Conservation (phyloP, 2,797 vertebrate genomes). For the Cyprinella venusta region DNA sequence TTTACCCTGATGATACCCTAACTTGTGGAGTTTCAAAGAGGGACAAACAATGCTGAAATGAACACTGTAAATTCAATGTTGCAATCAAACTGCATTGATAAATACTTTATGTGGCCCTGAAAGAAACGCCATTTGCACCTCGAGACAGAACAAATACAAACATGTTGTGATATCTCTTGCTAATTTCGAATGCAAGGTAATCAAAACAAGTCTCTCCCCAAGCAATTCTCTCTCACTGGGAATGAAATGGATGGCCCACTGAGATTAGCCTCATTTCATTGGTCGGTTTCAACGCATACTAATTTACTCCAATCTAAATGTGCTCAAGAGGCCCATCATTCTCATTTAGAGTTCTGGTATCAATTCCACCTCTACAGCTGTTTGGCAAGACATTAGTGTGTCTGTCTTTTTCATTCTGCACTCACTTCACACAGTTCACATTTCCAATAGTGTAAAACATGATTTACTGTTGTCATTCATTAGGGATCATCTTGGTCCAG, state of each 20-base stretch:
- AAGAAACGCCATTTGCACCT: constrained; percentile 2
- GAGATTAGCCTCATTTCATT: constrained; percentile 59
- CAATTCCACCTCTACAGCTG: constrained; percentile 52
- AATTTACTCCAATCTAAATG: constrained; percentile 50
- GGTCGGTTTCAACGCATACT: constrained; percentile 48
- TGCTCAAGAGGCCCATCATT: constrained; percentile 44
- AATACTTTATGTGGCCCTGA: constrained; percentile 3
- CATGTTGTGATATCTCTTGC: constrained; percentile 34
- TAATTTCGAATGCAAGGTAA: constrained; percentile 54
- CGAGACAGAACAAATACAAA: constrained; percentile 21
- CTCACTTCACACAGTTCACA: constrained; percentile 15
- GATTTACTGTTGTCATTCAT: constrained; percentile 46
- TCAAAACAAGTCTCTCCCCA: constrained; percentile 56
- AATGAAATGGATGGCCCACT: constrained; percentile 54
- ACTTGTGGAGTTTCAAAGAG: neutral
- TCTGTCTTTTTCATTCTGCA: neutral
- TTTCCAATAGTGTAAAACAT: constrained; percentile 30
- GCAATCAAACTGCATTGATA: neutral
- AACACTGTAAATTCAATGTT: neutral
- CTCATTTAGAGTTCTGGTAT: constrained; percentile 48
- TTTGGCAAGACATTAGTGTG: constrained; percentile 38
- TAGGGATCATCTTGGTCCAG: neutral
- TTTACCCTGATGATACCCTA: neutral
- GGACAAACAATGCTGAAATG: neutral
- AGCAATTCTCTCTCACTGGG: constrained; percentile 49